These are phyloP conservation scores for Rhizomys pruinosus DNA, from an alignment of 2,113 vertebrate species.

Conservation along the genomic window DNA sequence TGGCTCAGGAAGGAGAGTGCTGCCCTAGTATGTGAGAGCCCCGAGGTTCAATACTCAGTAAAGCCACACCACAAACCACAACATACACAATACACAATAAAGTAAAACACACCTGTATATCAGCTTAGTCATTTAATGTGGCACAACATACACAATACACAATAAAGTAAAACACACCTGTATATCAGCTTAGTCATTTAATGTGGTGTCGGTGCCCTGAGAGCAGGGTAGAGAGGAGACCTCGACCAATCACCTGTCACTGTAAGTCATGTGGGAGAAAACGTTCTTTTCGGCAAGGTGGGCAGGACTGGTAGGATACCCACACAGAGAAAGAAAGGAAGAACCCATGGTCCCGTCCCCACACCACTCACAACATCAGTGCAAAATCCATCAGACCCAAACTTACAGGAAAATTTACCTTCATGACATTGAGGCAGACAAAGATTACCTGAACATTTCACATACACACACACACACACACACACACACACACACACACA, in stretches of 20 bases:
- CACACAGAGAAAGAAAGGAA: background rate
- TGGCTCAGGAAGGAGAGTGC: background rate
- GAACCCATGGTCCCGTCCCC: background rate
- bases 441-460: background rate
- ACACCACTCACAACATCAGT: background rate
- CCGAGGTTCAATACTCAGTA: background rate
- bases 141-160: too few species aligned
- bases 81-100: background rate
- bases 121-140: too few species aligned
- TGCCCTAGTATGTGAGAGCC: background rate
- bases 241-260: background rate
- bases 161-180: background rate
- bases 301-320: background rate
- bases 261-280: background rate
- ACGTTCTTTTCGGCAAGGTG: background rate
- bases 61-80: background rate
- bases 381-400: background rate
- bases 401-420: background rate
- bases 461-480: background rate
- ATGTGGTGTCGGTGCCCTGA: background rate
- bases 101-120: background rate
- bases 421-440: background rate
- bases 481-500: background rate
- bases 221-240: fast-evolving
- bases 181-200: too few species aligned